A percentile compares a stretch with the other conserved stretches of the same genome.
Evolutionary conservation across 2,888 invertebrate species (phyloP).

Genomic region (Caenorhabditis sp.): DNA sequence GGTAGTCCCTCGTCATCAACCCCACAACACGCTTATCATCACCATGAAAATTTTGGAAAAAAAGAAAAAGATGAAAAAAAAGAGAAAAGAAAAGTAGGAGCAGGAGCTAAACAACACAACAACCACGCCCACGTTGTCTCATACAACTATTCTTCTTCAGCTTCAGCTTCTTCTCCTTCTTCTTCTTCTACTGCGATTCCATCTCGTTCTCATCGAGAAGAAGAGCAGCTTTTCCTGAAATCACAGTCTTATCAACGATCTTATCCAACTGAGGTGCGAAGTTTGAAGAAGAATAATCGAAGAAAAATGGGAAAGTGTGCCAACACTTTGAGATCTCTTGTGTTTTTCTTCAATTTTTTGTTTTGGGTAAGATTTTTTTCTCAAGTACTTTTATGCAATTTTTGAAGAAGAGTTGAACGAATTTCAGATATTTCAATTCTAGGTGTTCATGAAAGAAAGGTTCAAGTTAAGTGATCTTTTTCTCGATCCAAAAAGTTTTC

Average conservation of each 20-base stretch:
- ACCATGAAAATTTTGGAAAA: neutral
- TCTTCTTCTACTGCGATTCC: neutral
- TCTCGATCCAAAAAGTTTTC: too few relatives aligned
- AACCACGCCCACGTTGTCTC: slow-evolving; percentile 1
- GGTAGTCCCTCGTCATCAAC: neutral
- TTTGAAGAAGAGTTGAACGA: too few relatives aligned
- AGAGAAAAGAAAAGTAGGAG: neutral
- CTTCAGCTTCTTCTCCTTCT: too few relatives aligned
- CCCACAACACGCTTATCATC: neutral
- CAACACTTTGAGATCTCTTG: slow-evolving; percentile 46
- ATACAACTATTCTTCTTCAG: neutral
- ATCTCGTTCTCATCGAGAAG: slow-evolving; percentile 4
- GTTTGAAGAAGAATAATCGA: neutral
- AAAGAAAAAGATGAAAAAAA: neutral
- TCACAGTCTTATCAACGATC: neutral
- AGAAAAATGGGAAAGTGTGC: slow-evolving; percentile 50
- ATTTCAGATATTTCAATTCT: too few relatives aligned
- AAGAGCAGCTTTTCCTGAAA: neutral
- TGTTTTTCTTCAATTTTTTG: slow-evolving; percentile 54
- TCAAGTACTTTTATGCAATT: too few relatives aligned
- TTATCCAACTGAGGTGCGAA: neutral
- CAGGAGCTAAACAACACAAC: neutral
- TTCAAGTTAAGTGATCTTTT: too few relatives aligned
- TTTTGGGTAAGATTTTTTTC: slow-evolving; percentile 53
- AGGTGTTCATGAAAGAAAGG: too few relatives aligned